These are phyloP conservation scores for Lucinisca nassula DNA, from an alignment of 2,888 invertebrate genomes.

Conservation along the genomic window DNA sequence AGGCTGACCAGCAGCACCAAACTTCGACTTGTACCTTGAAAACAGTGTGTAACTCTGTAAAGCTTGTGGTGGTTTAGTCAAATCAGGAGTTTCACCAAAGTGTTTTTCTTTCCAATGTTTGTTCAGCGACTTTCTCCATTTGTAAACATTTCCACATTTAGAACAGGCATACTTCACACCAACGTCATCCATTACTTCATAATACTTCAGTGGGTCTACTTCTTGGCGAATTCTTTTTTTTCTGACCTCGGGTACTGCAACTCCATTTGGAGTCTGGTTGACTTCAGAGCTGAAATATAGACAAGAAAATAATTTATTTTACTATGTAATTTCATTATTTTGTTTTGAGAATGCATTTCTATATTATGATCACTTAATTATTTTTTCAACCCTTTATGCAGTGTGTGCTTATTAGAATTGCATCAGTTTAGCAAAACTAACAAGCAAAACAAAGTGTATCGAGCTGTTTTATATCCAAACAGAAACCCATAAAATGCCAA, in stretches of 20 bases:
- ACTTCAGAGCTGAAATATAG: background rate
- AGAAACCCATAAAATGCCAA: too few species aligned
- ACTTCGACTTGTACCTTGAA: slow-evolving; percentile 63
- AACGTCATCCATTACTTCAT: slow-evolving; percentile 85
- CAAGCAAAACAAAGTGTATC: too few species aligned
- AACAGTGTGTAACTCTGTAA: slow-evolving; percentile 68
- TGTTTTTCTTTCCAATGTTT: slow-evolving; percentile 88
- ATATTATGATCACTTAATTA: too few species aligned
- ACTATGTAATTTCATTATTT: too few species aligned
- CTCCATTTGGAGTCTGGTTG: slow-evolving; percentile 11
- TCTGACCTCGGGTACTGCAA: slow-evolving; percentile 61
- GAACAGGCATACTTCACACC: slow-evolving; percentile 88
- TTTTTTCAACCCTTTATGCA: too few species aligned
- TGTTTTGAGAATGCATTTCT: too few species aligned
- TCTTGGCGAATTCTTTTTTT: slow-evolving; percentile 83
- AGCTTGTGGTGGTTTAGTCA: slow-evolving; percentile 77
- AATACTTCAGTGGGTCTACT: slow-evolving; percentile 86
- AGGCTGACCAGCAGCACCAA: slow-evolving; percentile 63
- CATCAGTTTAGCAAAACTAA: too few species aligned
- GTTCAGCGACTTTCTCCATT: slow-evolving; percentile 88
- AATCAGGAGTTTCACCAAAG: slow-evolving; percentile 84
- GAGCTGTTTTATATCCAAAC: too few species aligned
- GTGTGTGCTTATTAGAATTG: too few species aligned
- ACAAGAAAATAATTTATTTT: background rate
- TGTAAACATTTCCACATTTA: slow-evolving; percentile 88